Conservation (phyloP, 2,113 vertebrate genomes). For the Rhadina sibilatrix region DNA sequence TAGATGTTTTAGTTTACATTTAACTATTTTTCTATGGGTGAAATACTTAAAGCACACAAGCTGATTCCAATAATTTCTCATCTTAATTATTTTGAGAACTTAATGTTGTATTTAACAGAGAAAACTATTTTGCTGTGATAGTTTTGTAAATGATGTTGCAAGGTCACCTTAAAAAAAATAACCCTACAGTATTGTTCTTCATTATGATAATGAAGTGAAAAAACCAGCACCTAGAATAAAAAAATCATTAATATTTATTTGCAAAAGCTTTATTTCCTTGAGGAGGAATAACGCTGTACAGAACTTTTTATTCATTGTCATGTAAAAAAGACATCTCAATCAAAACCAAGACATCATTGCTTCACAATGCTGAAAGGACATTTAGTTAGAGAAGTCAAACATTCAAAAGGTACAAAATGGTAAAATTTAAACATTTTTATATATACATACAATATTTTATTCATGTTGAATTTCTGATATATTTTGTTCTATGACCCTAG, state of each 20-base stretch:
- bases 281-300: background rate
- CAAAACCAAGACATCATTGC: background rate
- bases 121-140: background rate
- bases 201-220: slow-evolving; percentile 21
- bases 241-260: slow-evolving; percentile 40
- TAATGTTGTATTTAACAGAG: background rate
- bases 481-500: background rate
- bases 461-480: background rate
- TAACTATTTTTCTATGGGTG: background rate
- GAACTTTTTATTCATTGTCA: background rate
- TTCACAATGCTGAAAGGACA: background rate
- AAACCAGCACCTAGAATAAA: background rate
- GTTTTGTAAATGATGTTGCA: background rate
- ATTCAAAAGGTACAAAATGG: background rate
- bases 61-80: background rate
- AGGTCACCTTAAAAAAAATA: background rate
- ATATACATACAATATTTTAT: background rate
- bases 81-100: background rate
- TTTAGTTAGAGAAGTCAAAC: background rate
- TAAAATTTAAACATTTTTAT: background rate
- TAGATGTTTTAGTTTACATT: background rate
- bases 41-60: background rate
- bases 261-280: background rate
- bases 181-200: background rate
- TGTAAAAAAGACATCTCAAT: background rate